Percentiles rank a stretch among this genome's conserved stretches.
Evolutionary conservation across 1,140 invertebrate genomes (phyloP).

Genomic region (Zaprionus davidi): DNA sequence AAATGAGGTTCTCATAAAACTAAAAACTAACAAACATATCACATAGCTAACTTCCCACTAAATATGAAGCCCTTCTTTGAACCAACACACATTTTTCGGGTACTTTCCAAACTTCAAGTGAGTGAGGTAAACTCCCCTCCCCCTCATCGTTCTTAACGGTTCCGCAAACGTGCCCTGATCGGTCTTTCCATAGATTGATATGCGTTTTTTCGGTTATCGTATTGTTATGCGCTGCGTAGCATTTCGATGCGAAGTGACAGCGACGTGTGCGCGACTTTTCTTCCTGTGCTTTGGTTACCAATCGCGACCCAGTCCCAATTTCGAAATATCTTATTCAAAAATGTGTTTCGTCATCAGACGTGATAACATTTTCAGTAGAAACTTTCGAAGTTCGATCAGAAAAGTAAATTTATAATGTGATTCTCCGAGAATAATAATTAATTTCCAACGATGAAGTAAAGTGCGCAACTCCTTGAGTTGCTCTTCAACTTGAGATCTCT

Average conservation of each 20-base stretch:
- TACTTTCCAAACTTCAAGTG: conserved; percentile 21
- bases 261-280: conserved; percentile 60
- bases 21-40: conserved; percentile 16
- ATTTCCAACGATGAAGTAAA: neutral
- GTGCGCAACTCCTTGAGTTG: neutral
- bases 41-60: conserved; percentile 32
- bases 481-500: neutral
- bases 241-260: conserved; percentile 24
- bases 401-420: neutral
- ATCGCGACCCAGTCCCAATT: conserved; percentile 76
- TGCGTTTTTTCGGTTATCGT: conserved; percentile 18
- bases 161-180: conserved; percentile 44
- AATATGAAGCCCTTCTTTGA: conserved; percentile 31
- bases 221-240: conserved; percentile 78
- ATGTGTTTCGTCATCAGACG: conserved; percentile 64
- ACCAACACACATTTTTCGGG: conserved; percentile 1
- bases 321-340: conserved; percentile 56
- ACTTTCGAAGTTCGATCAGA: neutral
- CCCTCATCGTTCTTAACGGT: conserved; percentile 48
- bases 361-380: conserved; percentile 54
- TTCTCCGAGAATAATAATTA: neutral
- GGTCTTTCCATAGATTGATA: conserved; percentile 37
- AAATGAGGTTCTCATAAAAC: conserved; percentile 62
- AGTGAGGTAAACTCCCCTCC: conserved; percentile 6
- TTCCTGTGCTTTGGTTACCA: conserved; percentile 71